phyloP scores from a whole-genome alignment of 2,888 invertebrate species.

The Cryptus viduatorius region DNA sequence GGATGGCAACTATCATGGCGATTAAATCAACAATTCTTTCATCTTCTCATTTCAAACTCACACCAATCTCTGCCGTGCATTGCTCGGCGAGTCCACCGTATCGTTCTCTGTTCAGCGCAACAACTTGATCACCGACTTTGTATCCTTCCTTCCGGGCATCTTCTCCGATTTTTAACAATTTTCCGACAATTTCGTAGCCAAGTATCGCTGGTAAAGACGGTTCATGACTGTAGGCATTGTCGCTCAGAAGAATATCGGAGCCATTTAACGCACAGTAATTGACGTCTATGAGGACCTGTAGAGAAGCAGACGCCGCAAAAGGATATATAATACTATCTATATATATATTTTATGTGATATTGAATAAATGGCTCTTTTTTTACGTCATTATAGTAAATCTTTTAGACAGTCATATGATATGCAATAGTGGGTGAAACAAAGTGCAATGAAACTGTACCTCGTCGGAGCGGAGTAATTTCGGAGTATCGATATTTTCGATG shows the following conservation, averaged over 20 bases:
- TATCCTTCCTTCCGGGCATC: conserved; percentile 84
- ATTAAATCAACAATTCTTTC: neutral
- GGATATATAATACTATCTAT: neutral
- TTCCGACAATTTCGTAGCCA: conserved; percentile 89
- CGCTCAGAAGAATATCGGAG: conserved; percentile 87
- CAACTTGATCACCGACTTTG: conserved; percentile 87
- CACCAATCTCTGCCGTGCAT: conserved; percentile 85
- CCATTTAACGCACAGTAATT: conserved; percentile 89
- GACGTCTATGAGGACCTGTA: conserved; percentile 88
- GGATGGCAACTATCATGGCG: neutral
- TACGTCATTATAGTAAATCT: neutral
- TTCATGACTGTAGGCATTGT: conserved; percentile 85
- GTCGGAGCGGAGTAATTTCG: conserved; percentile 84
- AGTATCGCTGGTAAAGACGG: conserved; percentile 87
- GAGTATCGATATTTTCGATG: conserved; percentile 84
- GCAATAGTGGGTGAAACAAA: neutral
- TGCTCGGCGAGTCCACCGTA: conserved; percentile 88
- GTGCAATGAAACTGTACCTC: conserved; percentile 79
- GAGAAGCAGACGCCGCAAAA: neutral
- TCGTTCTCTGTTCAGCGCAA: conserved; percentile 86
- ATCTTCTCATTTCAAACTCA: conserved; percentile 69
- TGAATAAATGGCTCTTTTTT: neutral
- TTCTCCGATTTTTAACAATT: conserved; percentile 87
- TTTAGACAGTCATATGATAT: too few species aligned
- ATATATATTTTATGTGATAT: conserved; percentile 6